Evolutionary conservation across 2,113 vertebrate genomes (phyloP).

Genomic region (Solea senegalensis): DNA sequence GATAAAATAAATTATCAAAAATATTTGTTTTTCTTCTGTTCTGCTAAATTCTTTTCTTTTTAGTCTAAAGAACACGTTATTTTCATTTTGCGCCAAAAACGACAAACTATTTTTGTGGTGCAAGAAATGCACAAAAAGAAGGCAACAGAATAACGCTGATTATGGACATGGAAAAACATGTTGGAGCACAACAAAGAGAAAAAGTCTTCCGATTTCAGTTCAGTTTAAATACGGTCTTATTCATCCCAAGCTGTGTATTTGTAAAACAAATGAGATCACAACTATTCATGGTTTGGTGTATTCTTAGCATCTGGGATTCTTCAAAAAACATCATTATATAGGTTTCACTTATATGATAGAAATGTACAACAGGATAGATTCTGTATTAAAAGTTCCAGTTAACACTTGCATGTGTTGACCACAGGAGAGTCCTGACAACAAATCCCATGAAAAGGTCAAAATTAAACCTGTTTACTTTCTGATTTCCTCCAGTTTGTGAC

Average conservation of each 20-base stretch:
- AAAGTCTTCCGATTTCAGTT: not conserved
- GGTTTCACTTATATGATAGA: not conserved
- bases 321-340: slow-evolving; percentile 1
- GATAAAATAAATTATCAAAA: slow-evolving; percentile 62
- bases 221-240: slow-evolving; percentile 18
- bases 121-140: slow-evolving; percentile 25
- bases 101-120: slow-evolving; percentile 1
- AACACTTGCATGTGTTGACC: slow-evolving; percentile 19
- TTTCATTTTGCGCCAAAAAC: slow-evolving; percentile 26
- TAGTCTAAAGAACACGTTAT: slow-evolving; percentile 5
- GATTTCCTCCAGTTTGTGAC: not conserved
- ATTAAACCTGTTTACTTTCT: not conserved
- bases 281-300: slow-evolving; percentile 31
- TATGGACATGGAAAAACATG: slow-evolving; percentile 5
- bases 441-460: slow-evolving; percentile 5
- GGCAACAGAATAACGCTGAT: not conserved
- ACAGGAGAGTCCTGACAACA: slow-evolving; percentile 12
- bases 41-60: slow-evolving; percentile 9
- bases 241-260: slow-evolving; percentile 4
- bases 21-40: slow-evolving; percentile 27
- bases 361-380: slow-evolving; percentile 24
- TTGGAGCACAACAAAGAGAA: not conserved
- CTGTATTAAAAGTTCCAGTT: slow-evolving; percentile 26
- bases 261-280: slow-evolving; percentile 23
- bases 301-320: slow-evolving; percentile 15